These are phyloP conservation scores for Upupa epops DNA, from an alignment of 2,113 vertebrate genomes.

Conservation along the genomic window DNA sequence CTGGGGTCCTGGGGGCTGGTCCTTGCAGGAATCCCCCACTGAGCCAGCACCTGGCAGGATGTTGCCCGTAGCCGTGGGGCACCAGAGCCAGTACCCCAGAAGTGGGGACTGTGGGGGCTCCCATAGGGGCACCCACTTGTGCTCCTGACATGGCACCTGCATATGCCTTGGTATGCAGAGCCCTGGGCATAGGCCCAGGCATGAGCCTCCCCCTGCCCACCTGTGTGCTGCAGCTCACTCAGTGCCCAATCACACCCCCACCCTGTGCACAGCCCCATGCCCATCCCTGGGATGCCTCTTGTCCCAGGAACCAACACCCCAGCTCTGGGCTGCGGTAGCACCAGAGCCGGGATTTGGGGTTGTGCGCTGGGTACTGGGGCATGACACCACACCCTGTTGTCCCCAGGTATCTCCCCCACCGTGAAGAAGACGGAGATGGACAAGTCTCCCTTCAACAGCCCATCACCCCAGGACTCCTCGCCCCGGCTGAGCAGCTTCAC, in stretches of 20 bases:
- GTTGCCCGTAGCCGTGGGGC: too few relatives aligned
- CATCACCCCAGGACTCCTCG: conserved; percentile 92
- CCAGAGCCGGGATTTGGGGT: too few relatives aligned
- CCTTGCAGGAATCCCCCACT: background rate
- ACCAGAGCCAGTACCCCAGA: background rate
- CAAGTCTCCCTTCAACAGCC: conserved; percentile 87
- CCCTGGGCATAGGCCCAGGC: too few relatives aligned
- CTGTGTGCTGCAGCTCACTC: too few relatives aligned
- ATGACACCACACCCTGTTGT: rapidly evolving
- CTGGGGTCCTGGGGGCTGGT: rapidly evolving
- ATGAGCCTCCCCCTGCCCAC: too few relatives aligned
- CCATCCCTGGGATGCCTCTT: too few relatives aligned
- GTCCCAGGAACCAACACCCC: rapidly evolving
- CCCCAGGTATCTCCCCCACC: conserved; percentile 89
- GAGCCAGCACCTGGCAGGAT: background rate
- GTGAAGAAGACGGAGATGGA: conserved; percentile 97
- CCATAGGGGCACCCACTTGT: rapidly evolving
- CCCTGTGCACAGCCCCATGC: background rate
- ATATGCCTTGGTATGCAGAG: rapidly evolving
- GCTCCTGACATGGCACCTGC: too few relatives aligned
- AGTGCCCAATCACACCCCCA: rapidly evolving
- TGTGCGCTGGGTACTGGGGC: rapidly evolving
- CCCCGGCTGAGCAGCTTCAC: conserved; percentile 93
- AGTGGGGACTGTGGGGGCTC: background rate
- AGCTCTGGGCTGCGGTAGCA: background rate